Evolutionary conservation across 2,888 invertebrate species (phyloP).

Genomic region (Drosophila emarginata): DNA sequence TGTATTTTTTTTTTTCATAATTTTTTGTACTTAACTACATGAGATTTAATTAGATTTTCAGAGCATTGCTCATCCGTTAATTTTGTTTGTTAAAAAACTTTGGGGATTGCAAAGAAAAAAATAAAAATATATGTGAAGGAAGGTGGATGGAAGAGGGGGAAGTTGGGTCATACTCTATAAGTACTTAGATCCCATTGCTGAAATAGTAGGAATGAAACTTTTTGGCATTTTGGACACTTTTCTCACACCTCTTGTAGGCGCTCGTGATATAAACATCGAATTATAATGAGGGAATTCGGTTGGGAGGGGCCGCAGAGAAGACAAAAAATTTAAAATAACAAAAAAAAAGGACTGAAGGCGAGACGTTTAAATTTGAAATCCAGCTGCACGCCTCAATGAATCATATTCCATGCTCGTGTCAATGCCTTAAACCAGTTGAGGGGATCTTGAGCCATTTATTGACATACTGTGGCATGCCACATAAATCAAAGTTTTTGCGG

Average conservation of each 20-base stretch:
- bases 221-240: slow-evolving; percentile 14
- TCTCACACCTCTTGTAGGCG: slow-evolving; percentile 14
- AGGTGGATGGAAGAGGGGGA: background rate
- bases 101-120: slow-evolving; percentile 9
- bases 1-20: too few species aligned
- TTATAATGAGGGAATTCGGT: background rate
- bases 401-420: background rate
- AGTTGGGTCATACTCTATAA: background rate
- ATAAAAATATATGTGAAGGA: background rate
- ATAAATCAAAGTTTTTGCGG: slow-evolving; percentile 59
- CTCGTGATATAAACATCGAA: slow-evolving; percentile 6
- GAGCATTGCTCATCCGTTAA: slow-evolving; percentile 2
- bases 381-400: slow-evolving; percentile 27
- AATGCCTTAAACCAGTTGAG: slow-evolving; percentile 4
- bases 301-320: background rate
- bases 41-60: background rate
- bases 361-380: slow-evolving; percentile 29
- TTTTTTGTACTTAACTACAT: slow-evolving; percentile 10
- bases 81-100: slow-evolving; percentile 39
- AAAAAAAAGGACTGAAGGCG: background rate
- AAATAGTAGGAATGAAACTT: slow-evolving; percentile 6
- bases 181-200: background rate
- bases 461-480: slow-evolving; percentile 52
- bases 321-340: background rate
- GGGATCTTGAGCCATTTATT: slow-evolving; percentile 63